phyloP scores from a whole-genome alignment of 2,888 invertebrate species.

The Abscondita cerata region DNA sequence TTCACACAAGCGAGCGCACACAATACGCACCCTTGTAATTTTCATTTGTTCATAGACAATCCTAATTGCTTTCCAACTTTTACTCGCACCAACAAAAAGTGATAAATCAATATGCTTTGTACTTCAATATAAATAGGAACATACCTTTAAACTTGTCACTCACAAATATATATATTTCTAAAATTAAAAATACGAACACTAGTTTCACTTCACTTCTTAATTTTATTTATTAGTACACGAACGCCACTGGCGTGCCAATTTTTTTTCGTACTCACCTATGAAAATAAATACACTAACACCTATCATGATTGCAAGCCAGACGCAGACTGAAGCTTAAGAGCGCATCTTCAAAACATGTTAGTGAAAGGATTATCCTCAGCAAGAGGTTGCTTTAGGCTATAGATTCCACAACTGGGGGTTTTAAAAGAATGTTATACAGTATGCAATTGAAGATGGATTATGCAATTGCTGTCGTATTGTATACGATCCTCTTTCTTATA shows the following conservation, averaged over 20 bases:
- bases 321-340: slow-evolving; percentile 50
- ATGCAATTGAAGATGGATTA: slow-evolving; percentile 14
- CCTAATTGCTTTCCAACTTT: not conserved
- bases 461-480: slow-evolving; percentile 7
- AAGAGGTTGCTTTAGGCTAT: slow-evolving; percentile 30
- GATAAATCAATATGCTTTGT: no score
- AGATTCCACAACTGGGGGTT: slow-evolving; percentile 21
- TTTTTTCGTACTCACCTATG: slow-evolving; percentile 53
- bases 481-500: not conserved
- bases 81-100: no score
- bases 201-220: not conserved
- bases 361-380: slow-evolving; percentile 49
- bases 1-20: slow-evolving; percentile 11
- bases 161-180: not conserved
- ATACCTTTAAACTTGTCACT: not conserved
- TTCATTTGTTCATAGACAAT: not conserved
- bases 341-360: slow-evolving; percentile 51
- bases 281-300: slow-evolving; percentile 55
- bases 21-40: slow-evolving; percentile 3
- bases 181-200: not conserved
- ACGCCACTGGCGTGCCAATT: not conserved
- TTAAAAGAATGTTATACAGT: slow-evolving; percentile 20
- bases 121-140: no score
- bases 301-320: slow-evolving; percentile 55
- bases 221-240: not conserved